Evolutionary conservation across 2,797 vertebrate species (phyloP).

Genomic region (Pterois miles): DNA sequence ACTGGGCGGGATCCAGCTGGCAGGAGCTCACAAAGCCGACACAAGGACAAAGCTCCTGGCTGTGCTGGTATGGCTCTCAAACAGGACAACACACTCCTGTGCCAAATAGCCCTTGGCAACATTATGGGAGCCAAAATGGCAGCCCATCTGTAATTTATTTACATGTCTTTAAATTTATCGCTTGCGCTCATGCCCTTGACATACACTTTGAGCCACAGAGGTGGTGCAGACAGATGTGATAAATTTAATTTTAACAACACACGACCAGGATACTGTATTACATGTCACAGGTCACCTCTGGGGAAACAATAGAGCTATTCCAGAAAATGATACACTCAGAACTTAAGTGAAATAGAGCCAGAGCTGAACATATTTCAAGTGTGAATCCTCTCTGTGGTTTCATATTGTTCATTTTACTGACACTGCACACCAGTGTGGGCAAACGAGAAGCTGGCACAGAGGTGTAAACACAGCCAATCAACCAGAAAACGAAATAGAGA

Average conservation of each 20-base stretch:
- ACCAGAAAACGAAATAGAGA: slow-evolving; percentile 64
- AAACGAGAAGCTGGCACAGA: slow-evolving; percentile 46
- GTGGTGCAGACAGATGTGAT: slow-evolving; percentile 17
- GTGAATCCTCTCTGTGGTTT: slow-evolving; percentile 23
- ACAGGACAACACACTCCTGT: slow-evolving; percentile 64
- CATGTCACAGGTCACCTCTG: slow-evolving; percentile 44
- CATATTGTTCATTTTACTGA: slow-evolving; percentile 42
- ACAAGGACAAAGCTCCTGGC: slow-evolving; percentile 77
- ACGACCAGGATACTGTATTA: slow-evolving; percentile 21
- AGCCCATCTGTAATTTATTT: slow-evolving; percentile 73
- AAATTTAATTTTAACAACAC: slow-evolving; percentile 47
- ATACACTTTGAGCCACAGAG: slow-evolving; percentile 37
- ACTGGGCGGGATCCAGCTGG: slow-evolving; percentile 76
- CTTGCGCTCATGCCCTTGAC: slow-evolving; percentile 39
- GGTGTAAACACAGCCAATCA: slow-evolving; percentile 65
- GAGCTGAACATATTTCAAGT: slow-evolving; percentile 1
- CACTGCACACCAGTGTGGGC: slow-evolving; percentile 45
- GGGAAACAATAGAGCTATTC: slow-evolving; percentile 30
- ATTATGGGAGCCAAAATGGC: slow-evolving; percentile 53
- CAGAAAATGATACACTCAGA: neutral
- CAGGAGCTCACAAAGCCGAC: slow-evolving; percentile 67
- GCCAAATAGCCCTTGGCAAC: slow-evolving; percentile 75
- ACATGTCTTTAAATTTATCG: slow-evolving; percentile 62
- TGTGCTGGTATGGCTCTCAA: slow-evolving; percentile 70
- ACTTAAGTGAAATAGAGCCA: neutral